phyloP scores from a whole-genome alignment of 1,140 invertebrate genomes.

The Drosophila repletoides region DNA sequence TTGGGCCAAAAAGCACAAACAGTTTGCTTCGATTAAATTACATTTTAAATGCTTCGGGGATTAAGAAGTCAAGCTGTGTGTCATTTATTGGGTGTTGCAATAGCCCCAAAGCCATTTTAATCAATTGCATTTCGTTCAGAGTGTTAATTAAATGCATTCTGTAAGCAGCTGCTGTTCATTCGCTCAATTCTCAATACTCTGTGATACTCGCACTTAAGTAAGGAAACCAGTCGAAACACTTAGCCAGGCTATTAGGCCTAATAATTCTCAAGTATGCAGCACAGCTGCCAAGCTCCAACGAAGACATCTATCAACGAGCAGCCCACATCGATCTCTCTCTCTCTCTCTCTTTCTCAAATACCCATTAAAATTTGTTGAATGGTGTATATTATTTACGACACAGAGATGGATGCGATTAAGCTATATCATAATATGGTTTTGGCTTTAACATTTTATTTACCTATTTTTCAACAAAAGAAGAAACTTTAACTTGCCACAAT shows the following conservation, averaged over 20 bases:
- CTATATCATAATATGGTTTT: too few species aligned
- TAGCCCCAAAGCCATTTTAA: conserved; percentile 16
- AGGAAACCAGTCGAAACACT: conserved; percentile 53
- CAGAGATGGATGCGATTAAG: too few species aligned
- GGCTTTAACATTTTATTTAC: too few species aligned
- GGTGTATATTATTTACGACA: too few species aligned
- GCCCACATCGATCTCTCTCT: conserved; percentile 38
- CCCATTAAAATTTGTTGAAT: too few species aligned
- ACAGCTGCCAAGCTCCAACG: conserved; percentile 52
- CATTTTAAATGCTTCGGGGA: neutral
- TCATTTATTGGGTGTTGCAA: neutral
- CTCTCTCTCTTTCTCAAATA: too few species aligned
- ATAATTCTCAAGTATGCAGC: conserved; percentile 41
- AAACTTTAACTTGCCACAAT: too few species aligned
- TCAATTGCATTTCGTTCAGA: conserved; percentile 37
- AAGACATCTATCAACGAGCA: conserved; percentile 66
- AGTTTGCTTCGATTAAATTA: too few species aligned
- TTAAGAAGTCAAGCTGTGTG: neutral
- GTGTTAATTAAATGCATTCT: conserved; percentile 19
- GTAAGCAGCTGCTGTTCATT: conserved; percentile 36
- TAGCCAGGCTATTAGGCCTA: conserved; percentile 52
- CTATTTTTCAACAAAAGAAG: too few species aligned
- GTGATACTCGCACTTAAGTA: conserved; percentile 9
- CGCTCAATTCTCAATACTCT: too few species aligned
- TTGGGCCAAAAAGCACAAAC: too few species aligned